Base-by-base conservation (phyloP, 2,888 invertebrate genomes). In the Tetranychus truncatus region DNA sequence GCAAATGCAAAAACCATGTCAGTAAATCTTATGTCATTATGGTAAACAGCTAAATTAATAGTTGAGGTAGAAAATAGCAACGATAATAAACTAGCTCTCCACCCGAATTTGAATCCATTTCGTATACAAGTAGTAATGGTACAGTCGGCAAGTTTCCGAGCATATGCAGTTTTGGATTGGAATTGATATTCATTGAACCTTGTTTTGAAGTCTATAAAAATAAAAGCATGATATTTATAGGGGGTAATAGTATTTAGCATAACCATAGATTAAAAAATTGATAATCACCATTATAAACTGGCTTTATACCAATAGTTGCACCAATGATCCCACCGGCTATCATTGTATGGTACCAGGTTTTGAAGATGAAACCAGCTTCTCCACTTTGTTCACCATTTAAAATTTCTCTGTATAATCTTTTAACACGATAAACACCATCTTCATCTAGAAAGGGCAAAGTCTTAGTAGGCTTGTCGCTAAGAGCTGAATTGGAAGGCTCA, bases 371-470 rank as follows among this genome's bases (percentile, higher is more conserved):
- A 9, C 55, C 4, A 18, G 67, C 20, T 71, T 76, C 76, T 7
- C 66, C 45, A 24, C 69, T 75, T 21, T 74, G 45, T 21, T 76
- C 76, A 1, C 76, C 76, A 45, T 44, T 21, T 8, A 21, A 1
- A 1, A 34, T 65, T 55, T 72, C 72, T 1, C 6, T 20, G 44
- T 55, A 76, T 45, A 55, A 72, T 44, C 72, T 7, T 45, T 67
- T 66, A 1, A 76, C 45, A 21, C 76, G 72, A 65, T 75, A 67
- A 18, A 11, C 45, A 24, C 76, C 76, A 44, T 75, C 75, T 34
- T 75, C 75, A 69, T 55, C 72, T 24, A 55, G 55, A 55, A 55
- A 55, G 15, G 55, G 34, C 3, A 34, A 34, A 34, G 34, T 34
- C 34, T 5, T 34, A 34, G 34, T 34, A 34, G 34, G 34, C 34